phyloP scores from a whole-genome alignment of 2,888 invertebrate species.

The Drosophila paranaensis region DNA sequence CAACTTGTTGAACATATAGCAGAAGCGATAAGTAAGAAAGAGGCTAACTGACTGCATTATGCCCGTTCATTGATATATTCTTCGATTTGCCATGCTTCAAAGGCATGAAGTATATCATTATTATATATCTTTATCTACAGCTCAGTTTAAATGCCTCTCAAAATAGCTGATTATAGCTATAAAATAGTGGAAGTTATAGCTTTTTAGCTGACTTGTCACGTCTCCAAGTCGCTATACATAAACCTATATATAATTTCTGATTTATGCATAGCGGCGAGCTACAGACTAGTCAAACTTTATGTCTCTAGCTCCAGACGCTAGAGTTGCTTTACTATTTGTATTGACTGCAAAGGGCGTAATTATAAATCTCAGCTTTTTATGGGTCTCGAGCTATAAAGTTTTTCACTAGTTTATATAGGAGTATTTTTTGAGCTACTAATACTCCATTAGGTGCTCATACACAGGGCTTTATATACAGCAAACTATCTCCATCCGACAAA shows the following conservation, averaged over 20 bases:
- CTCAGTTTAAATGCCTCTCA: not conserved
- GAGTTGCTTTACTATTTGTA: not conserved
- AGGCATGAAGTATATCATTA: not conserved
- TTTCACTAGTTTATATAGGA: no score
- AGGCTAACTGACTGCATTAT: not conserved
- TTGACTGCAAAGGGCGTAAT: not conserved
- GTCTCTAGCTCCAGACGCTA: not conserved
- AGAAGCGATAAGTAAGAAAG: not conserved
- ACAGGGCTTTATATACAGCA: no score
- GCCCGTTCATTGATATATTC: not conserved
- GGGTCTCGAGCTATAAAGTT: not conserved
- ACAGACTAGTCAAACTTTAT: not conserved
- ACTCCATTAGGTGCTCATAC: no score
- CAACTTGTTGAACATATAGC: slow-evolving; percentile 47
- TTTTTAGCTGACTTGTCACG: not conserved
- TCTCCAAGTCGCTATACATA: not conserved
- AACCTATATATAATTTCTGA: not conserved
- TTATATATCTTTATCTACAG: no score
- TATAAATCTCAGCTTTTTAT: not conserved
- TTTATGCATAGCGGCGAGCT: not conserved
- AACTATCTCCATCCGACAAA: fast-evolving
- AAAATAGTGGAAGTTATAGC: not conserved
- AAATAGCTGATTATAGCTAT: not conserved
- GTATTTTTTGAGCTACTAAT: no score
- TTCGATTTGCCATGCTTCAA: not conserved